Evolutionary conservation across 2,888 invertebrate species (phyloP).

Genomic region (Leptodirus hochenwartii): DNA sequence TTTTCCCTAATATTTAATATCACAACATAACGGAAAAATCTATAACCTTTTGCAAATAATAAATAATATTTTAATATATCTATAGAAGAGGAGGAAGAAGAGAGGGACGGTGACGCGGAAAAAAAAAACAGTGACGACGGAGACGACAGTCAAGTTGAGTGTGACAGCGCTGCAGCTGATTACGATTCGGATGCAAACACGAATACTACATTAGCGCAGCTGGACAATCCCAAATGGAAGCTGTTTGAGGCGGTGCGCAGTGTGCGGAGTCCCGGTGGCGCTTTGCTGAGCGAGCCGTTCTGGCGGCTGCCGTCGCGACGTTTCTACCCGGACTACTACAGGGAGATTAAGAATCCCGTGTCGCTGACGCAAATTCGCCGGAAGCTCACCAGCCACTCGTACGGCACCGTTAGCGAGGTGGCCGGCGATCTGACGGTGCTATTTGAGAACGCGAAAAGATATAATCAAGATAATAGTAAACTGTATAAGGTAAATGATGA

Average conservation of each 20-base stretch:
- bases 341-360: slow-evolving; percentile 89
- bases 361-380: slow-evolving; percentile 81
- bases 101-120: no score
- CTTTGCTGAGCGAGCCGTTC: slow-evolving; percentile 78
- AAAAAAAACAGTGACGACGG: no score
- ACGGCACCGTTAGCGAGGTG: slow-evolving; percentile 72
- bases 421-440: slow-evolving; percentile 89
- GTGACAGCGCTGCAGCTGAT: no score
- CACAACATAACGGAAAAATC: no score
- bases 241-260: slow-evolving; percentile 68
- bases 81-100: no score
- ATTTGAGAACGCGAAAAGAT: slow-evolving; percentile 91
- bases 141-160: no score
- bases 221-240: slow-evolving; percentile 76
- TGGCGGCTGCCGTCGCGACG: slow-evolving; percentile 81
- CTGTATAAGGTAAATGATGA: slow-evolving; percentile 47
- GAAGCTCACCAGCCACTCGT: slow-evolving; percentile 64
- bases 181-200: no score
- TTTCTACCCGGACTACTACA: slow-evolving; percentile 93
- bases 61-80: no score
- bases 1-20: no score
- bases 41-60: no score
- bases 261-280: slow-evolving; percentile 44
- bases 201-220: no score
- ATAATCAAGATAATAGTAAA: slow-evolving; percentile 63